Evolutionary conservation across 2,113 vertebrate species (phyloP), one percentile per base, ranked within the genome.

Genomic region (Otolemur garnettii): DNA sequence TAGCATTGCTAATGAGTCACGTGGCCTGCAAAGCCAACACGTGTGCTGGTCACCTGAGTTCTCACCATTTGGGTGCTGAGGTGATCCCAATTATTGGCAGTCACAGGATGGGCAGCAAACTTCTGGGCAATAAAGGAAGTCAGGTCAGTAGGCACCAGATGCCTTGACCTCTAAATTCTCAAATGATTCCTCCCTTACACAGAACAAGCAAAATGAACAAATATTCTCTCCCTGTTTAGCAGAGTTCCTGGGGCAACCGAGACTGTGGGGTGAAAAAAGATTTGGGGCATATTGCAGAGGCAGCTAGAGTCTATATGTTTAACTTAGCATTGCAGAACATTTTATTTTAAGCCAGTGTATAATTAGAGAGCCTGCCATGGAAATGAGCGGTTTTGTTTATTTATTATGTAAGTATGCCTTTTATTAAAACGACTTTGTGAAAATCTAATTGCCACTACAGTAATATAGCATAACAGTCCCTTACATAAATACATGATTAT

Each of bases 401-500:
- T 98, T 98, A 98, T 98, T 98, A 98, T 7, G 2, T 98, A 98
- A 98, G 98, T 96, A 98, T 88, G 96, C 95, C 97, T 98, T 98
- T 98, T 98, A 98, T 98, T 98, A 98, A 98, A 98, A 98, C n/a
- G 97, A 97, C 98, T 98, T 98, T 98, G 98, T 98, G 98, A 98
- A 98, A 98, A 98, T 97, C 96, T 99, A 99, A 99, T 99, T 99
- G 98, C 98, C 97, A 96, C 97, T 98, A 97, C 98, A 98, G 98
- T 99, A 99, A 99, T 99, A 99, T 98, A 99, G 98, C 98, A 98
- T 98, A 98, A 98, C 99, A 98, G 98, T 98, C 99, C 99, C 98
- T 99, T 99, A 99, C 98, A 99, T 99, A 99, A 99, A 99, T 99
- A 99, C 98, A 99, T 99, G 98, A 99, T 99, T 98, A 98, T 98